Conservation (phyloP, 2,113 vertebrate species). For the Burhinus bistriatus region DNA sequence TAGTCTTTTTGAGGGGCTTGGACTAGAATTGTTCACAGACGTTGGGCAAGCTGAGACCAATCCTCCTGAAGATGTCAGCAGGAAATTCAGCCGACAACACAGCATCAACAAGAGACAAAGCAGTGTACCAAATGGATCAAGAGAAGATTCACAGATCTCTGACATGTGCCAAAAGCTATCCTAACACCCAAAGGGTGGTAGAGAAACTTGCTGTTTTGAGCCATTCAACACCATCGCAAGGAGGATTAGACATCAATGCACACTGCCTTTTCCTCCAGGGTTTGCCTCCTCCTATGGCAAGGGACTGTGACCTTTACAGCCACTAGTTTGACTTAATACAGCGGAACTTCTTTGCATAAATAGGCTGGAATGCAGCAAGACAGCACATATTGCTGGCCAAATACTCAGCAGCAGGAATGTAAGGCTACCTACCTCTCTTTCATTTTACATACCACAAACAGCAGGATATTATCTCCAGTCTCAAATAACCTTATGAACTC, state of each 20-base stretch:
- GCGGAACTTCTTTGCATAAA: neutral
- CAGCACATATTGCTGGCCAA: neutral
- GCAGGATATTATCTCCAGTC: neutral
- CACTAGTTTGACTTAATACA: neutral
- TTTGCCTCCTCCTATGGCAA: neutral
- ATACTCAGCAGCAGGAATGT: neutral
- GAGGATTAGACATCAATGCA: accelerated
- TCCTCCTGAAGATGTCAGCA: neutral
- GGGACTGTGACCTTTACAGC: neutral
- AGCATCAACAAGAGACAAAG: neutral
- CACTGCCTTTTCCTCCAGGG: neutral
- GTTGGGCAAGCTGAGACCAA: neutral
- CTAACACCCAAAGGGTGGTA: neutral
- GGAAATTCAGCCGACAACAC: neutral
- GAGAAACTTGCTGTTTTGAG: neutral
- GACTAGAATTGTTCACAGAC: neutral
- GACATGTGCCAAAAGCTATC: neutral
- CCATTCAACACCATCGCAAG: neutral
- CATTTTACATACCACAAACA: neutral
- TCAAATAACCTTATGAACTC: neutral
- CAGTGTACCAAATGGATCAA: neutral
- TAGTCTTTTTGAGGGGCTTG: neutral
- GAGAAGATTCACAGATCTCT: neutral
- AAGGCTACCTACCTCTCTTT: neutral
- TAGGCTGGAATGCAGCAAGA: neutral